Evolutionary conservation across 2,113 vertebrate species (phyloP), one percentile per base, ranked within the genome.

Genomic region (Stegostoma tigrinum): DNA sequence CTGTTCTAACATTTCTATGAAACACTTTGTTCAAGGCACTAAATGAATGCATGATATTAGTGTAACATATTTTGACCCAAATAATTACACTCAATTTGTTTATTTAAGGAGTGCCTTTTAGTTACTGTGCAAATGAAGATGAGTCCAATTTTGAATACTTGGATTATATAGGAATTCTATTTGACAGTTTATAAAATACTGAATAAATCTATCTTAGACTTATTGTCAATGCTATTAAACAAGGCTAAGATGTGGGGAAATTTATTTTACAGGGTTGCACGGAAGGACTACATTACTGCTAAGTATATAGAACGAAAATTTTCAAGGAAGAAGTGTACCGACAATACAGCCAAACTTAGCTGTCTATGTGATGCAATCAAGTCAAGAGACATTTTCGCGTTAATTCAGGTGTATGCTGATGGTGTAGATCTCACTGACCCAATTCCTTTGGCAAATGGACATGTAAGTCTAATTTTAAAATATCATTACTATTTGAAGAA

Each of bases 231-330:
- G 42, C 52, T 95, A 75, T 95, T 7, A 95, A 95, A 75, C 30
- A 12, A 72, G 66, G 42, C 30, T 95, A 52, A 34, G 42, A 52
- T 45, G 30, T 67, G 38, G 75, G 64, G 24, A 38, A 64, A 86
- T 8, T 27, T 96, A 34, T 96, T 80, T 96, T 97, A 96, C 97
- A 99, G 99, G 99, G 98, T 98, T 96, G 98, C 97, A 52, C 98
- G 99, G 96, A 99, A 99, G 97, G 99, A 99, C 97, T 99, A 98
- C 97, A 99, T 99, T 96, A 98, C 97, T 3, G 98, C 98, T 95
- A 99, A 99, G 97, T 99, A 99, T 97, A 98, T 98, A 0, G 99
- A 99, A 97, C 98, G 97, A 96, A 98, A 97, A 23, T 99, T 98
- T 0, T 98, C 98, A 5, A 97, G 96, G 96, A 98, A 97, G 38